These are phyloP conservation scores for Noctua janthe DNA, from an alignment of 2,888 invertebrate species.

Conservation along the genomic window DNA sequence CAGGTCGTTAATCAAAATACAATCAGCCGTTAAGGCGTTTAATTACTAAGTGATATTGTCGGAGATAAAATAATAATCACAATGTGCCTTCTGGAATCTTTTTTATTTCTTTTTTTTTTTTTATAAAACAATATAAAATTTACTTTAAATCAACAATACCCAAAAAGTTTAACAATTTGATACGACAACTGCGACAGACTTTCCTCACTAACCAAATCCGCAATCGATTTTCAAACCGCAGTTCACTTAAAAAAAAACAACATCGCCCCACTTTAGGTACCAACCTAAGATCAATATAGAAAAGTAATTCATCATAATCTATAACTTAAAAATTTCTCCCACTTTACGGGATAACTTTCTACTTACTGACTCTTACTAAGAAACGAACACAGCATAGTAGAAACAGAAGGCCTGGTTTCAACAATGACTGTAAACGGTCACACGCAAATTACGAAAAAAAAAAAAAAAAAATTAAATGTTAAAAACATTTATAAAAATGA, in stretches of 20 bases:
- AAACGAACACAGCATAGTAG: no score
- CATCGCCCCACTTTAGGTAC: conserved; percentile 33
- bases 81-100: no score
- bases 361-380: conserved; percentile 9
- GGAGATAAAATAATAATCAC: no score
- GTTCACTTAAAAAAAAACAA: conserved; percentile 24
- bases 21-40: neutral
- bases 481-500: no score
- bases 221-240: conserved; percentile 33
- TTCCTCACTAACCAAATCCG: conserved; percentile 12
- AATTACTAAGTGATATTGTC: neutral
- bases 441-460: neutral
- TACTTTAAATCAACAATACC: neutral
- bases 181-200: neutral
- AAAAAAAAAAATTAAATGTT: no score
- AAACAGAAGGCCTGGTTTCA: neutral
- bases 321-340: conserved; percentile 37
- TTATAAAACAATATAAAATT: neutral
- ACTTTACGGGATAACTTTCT: conserved; percentile 25
- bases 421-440: neutral
- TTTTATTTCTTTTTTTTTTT: neutral
- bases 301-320: conserved; percentile 38
- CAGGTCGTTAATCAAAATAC: neutral
- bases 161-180: neutral
- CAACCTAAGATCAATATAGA: conserved; percentile 26